These are phyloP conservation scores for Lophius americanus DNA, from an alignment of 2,797 vertebrate genomes.

Conservation along the genomic window DNA sequence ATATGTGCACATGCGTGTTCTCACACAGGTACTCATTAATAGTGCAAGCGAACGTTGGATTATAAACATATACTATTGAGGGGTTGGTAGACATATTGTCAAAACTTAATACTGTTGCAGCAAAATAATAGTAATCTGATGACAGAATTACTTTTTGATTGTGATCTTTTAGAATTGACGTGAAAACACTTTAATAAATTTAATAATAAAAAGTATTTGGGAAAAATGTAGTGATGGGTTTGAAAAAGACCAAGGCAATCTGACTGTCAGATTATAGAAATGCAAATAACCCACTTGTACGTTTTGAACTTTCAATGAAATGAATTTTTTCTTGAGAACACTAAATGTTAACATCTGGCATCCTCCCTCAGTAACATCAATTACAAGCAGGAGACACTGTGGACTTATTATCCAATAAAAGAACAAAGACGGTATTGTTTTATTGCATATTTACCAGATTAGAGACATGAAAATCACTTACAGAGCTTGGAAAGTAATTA, in stretches of 20 bases:
- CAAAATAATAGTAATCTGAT: constrained; percentile 42
- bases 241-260: constrained; percentile 53
- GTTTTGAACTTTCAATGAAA: constrained; percentile 57
- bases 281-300: constrained; percentile 51
- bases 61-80: constrained; percentile 15
- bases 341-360: constrained; percentile 68
- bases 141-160: constrained; percentile 58
- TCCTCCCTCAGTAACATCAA: constrained; percentile 59
- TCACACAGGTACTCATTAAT: constrained; percentile 40
- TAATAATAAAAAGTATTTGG: constrained; percentile 38
- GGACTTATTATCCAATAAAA: constrained; percentile 34
- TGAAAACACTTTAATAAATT: constrained; percentile 70
- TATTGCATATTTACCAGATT: constrained; percentile 38
- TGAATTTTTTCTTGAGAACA: constrained; percentile 32
- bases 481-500: constrained; percentile 7
- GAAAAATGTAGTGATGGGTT: constrained; percentile 29
- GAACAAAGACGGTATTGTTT: constrained; percentile 50
- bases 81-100: constrained; percentile 2
- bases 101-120: constrained; percentile 32
- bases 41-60: constrained; percentile 11
- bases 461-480: constrained; percentile 22
- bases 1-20: constrained; percentile 42
- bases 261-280: constrained; percentile 62
- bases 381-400: constrained; percentile 51
- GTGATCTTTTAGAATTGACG: constrained; percentile 61